Percentiles rank a stretch among this genome's conserved stretches.
phyloP scores from a whole-genome alignment of 2,797 vertebrate species.

The Hydrolagus colliei region DNA sequence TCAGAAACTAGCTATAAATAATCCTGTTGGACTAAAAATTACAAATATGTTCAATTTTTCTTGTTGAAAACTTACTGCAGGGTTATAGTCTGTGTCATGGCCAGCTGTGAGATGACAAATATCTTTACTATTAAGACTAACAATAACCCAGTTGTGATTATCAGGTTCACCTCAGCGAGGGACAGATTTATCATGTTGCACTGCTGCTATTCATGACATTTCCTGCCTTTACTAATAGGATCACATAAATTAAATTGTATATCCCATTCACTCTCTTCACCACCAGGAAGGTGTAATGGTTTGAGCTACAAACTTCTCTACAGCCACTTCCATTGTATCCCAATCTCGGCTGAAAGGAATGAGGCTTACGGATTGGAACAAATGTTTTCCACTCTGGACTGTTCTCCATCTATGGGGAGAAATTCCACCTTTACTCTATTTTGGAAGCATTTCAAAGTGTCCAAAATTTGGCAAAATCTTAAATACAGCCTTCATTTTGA shows the following conservation, averaged over 20 bases:
- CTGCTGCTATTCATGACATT: background rate
- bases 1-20: background rate
- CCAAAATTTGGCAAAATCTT: too few species aligned
- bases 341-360: background rate
- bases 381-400: background rate
- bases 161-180: background rate
- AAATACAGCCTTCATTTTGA: too few species aligned
- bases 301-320: background rate
- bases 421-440: too few species aligned
- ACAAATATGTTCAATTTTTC: conserved; percentile 17
- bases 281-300: background rate
- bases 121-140: background rate
- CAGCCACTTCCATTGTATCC: background rate
- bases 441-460: too few species aligned
- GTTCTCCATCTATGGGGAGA: background rate
- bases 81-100: background rate
- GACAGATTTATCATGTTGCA: conserved; percentile 1
- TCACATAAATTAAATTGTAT: background rate
- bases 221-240: background rate
- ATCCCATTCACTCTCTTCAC: background rate
- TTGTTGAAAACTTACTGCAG: conserved; percentile 1
- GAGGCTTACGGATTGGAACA: background rate
- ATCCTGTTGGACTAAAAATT: conserved; percentile 9
- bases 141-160: background rate
- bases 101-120: background rate